These are phyloP conservation scores for Chloroceryle aenea DNA, from an alignment of 2,113 vertebrate genomes.

Conservation along the genomic window DNA sequence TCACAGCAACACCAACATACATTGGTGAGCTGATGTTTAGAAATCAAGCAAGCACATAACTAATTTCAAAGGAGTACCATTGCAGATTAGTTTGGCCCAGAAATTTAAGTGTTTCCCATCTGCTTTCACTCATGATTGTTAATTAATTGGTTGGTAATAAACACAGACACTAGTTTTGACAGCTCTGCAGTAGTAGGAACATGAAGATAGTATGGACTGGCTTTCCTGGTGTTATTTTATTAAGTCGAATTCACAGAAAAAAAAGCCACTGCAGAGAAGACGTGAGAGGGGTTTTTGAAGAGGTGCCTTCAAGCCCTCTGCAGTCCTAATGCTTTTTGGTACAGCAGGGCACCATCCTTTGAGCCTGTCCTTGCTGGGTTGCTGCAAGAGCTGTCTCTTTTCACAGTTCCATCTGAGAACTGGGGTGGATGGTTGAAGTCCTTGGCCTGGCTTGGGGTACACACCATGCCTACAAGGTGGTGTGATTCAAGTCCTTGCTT, in stretches of 20 bases:
- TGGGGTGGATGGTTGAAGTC: background rate
- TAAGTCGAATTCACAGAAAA: background rate
- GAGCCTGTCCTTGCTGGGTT: background rate
- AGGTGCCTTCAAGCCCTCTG: background rate
- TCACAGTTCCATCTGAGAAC: background rate
- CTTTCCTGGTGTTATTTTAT: background rate
- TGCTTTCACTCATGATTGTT: background rate
- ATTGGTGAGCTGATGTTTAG: background rate
- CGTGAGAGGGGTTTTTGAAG: background rate
- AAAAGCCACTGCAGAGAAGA: background rate
- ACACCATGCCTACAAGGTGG: background rate
- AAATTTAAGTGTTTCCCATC: background rate
- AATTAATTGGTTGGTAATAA: constrained; percentile 27
- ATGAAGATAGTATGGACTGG: accelerated
- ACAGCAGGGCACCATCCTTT: background rate
- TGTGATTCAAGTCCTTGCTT: accelerated
- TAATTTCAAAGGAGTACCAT: background rate
- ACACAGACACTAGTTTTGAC: background rate
- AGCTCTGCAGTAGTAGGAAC: background rate
- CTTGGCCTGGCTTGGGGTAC: background rate
- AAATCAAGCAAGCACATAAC: background rate
- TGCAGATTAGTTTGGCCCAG: background rate
- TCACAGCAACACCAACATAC: background rate
- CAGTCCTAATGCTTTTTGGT: background rate
- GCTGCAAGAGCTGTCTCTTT: background rate